These are phyloP conservation scores for Clavelina lepadiformis DNA, from an alignment of 23 tunicate species.

Conservation along the genomic window DNA sequence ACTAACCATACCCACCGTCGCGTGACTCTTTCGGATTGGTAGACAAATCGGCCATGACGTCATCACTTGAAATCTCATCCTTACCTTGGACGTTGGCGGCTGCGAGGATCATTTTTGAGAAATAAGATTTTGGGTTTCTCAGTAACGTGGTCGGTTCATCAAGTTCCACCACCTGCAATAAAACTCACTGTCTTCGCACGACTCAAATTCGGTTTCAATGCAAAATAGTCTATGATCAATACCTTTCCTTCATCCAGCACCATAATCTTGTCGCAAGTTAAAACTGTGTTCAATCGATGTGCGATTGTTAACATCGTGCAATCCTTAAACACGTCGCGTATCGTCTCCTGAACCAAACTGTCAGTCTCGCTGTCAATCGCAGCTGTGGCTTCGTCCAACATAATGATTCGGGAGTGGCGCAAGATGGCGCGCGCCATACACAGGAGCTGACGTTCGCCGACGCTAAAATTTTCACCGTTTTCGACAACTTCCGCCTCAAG, in stretches of 20 bases:
- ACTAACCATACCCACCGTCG: no score
- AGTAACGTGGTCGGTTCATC: constrained; percentile 63
- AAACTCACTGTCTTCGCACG: no score
- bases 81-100: constrained; percentile 20
- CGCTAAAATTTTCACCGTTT: constrained; percentile 94
- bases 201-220: no score
- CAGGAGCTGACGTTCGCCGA: constrained; percentile 83
- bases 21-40: no score
- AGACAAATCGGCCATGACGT: no score
- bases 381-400: constrained; percentile 95
- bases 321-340: constrained; percentile 81
- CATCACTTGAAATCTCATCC: neutral
- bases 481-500: constrained; percentile 81
- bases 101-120: constrained; percentile 52
- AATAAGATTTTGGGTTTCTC: constrained; percentile 53
- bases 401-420: constrained; percentile 77
- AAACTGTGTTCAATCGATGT: constrained; percentile 87
- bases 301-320: constrained; percentile 96
- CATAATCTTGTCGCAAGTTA: constrained; percentile 76
- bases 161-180: constrained; percentile 70
- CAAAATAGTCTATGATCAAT: neutral
- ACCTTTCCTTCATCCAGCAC: constrained; percentile 93
- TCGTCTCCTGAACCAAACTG: constrained; percentile 83
- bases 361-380: constrained; percentile 93
- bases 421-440: constrained; percentile 92